phyloP scores from a whole-genome alignment of 2,113 vertebrate genomes.

The Pomatostomus ruficeps region DNA sequence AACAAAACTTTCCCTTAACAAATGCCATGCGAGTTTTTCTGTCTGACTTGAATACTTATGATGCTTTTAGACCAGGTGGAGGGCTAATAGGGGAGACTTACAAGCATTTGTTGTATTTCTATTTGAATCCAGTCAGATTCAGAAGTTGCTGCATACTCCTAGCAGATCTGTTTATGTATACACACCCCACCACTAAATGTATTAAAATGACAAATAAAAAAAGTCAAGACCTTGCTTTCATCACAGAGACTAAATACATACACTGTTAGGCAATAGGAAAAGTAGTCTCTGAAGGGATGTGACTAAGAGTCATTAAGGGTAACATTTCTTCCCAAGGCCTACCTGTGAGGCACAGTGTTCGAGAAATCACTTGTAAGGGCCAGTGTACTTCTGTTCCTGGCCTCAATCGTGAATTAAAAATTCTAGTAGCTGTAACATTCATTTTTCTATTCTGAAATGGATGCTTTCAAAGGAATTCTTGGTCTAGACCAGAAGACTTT shows the following conservation, averaged over 20 bases:
- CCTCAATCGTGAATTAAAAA: neutral
- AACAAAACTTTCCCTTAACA: neutral
- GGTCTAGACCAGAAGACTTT: neutral
- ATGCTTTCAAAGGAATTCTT: neutral
- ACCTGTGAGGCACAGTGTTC: neutral
- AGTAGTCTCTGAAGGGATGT: neutral
- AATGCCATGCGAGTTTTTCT: neutral
- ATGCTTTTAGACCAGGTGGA: neutral
- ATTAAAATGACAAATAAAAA: neutral
- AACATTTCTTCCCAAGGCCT: neutral
- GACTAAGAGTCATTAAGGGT: neutral
- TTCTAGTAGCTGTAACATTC: neutral
- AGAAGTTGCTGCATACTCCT: neutral
- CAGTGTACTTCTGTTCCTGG: neutral
- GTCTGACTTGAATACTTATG: neutral
- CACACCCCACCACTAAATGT: neutral
- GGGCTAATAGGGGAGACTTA: neutral
- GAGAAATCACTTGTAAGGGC: neutral
- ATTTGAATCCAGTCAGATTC: neutral
- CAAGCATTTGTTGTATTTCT: neutral
- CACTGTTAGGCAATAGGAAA: neutral
- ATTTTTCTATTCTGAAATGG: neutral
- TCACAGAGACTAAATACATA: neutral
- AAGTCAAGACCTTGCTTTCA: neutral
- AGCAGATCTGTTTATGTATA: neutral